Evolutionary conservation across 2,113 vertebrate genomes (phyloP), one percentile per base, ranked within the genome.

Genomic region (human (Homo sapiens)): DNA sequence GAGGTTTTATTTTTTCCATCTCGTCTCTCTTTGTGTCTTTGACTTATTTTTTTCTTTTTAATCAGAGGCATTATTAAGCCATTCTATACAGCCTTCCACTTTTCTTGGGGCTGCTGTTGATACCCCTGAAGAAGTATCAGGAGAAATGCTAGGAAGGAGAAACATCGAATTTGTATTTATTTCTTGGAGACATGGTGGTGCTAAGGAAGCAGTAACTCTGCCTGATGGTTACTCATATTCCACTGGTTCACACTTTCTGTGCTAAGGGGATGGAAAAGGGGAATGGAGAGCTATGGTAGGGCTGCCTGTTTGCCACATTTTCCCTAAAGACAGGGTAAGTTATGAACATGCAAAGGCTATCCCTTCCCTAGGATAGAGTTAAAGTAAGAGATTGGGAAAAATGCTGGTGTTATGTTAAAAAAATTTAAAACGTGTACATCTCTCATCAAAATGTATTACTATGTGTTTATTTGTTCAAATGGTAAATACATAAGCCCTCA

Each of bases 41-140:
- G n/a, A 57, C 22, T 50, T 45, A 8, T 80, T 2, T 50, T 11
- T 50, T 13, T 32, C 48, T 50, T 64, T 25, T 61, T 38, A 30
- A n/a, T 76, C 30, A 73, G 72, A 89, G n/a, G 6, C 6, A 48
- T 78, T 82, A 43, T 76, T 82, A 66, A 85, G 23, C 32, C 38
- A 61, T 90, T 87, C 64, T 94, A 85, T 97, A 45, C 88, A 88
- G 83, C 55, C 68, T 96, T 97, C 86, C 78, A 84, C 95, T 98
- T 97, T 98, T 98, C 92, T 96, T 98, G 96, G 32, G 35, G 94
- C 97, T 94, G 68, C 93, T 91, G 4, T 2, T 64, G 55, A 84
- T 8, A 40, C 2, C 1, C 9, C 4, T 45, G 83, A 82, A 48
- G 12, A 50, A 55, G 27, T 32, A 25, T 2, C 73, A 61, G 38